These are phyloP conservation scores for Phrynocephalus versicolor DNA, from an alignment of 2,113 vertebrate genomes.

Conservation along the genomic window DNA sequence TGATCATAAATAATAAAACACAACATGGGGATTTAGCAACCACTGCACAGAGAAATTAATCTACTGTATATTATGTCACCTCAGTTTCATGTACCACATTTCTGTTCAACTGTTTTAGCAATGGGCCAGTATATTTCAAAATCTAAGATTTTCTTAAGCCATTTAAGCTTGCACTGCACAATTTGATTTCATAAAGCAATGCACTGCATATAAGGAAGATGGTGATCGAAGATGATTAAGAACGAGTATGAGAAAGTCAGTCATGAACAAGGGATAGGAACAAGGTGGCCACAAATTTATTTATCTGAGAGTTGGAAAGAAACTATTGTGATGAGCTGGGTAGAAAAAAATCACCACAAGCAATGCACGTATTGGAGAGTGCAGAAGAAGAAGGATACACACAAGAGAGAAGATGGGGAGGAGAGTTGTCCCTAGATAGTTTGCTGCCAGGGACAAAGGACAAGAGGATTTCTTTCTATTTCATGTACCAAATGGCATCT, in stretches of 20 bases:
- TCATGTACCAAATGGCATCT: neutral
- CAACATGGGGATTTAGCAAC: neutral
- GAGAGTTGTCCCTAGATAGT: too few relatives aligned
- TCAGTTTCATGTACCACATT: neutral
- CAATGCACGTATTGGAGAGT: neutral
- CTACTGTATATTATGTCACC: neutral
- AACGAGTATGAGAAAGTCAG: neutral
- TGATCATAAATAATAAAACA: neutral
- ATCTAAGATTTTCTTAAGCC: neutral
- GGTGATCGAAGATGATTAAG: neutral
- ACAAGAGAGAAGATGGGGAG: neutral
- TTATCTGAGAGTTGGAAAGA: neutral
- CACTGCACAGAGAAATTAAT: neutral
- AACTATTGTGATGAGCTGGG: neutral
- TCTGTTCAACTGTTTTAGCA: neutral
- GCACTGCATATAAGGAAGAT: neutral
- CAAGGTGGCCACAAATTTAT: neutral
- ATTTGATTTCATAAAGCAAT: neutral
- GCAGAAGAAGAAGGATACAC: neutral
- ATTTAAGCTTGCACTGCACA: neutral
- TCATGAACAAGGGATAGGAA: neutral
- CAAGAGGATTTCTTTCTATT: neutral
- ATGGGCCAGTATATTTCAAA: too few relatives aligned
- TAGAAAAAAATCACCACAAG: neutral
- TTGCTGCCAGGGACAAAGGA: neutral